Conservation (phyloP, 2,113 vertebrate species). For the cattle (Bos taurus) region ARS-UCD2.0 NC_037338.1:11918501-11919000, state of each 20-base stretch:
- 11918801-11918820: conserved; percentile 15
- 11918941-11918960: conserved; percentile 35
- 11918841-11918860: conserved; percentile 60
- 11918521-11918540: background rate
- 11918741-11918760: conserved; percentile 34
- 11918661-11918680: background rate
- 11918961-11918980: conserved; percentile 22
- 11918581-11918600: background rate
- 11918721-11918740: conserved; percentile 67
- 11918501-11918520: background rate
- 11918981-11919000: background rate
- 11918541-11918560: background rate
- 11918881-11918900: conserved; percentile 61
- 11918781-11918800: background rate
- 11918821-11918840: conserved; percentile 75
- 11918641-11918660: background rate
- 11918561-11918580: background rate
- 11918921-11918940: conserved; percentile 62
- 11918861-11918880: conserved; percentile 65
- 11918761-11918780: conserved; percentile 38
- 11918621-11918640: background rate
- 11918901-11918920: conserved; percentile 42
- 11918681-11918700: conserved; percentile 41
- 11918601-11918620: background rate
- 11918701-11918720: conserved; percentile 45